A percentile compares a stretch with the other conserved stretches of the same genome.
Conservation (phyloP, 1,140 invertebrate species). For the Scylla paramamosain region DNA sequence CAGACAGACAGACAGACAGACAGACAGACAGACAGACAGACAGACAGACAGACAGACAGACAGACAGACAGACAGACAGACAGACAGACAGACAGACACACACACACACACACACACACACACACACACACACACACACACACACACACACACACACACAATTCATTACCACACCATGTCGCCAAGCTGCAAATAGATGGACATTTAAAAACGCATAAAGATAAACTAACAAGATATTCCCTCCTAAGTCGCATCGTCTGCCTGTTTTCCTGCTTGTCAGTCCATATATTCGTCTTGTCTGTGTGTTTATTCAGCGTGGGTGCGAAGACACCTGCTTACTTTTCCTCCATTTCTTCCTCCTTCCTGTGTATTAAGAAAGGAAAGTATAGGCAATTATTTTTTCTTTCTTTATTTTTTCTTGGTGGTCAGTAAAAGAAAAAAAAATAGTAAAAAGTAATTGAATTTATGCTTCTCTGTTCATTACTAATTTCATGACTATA, state of each 20-base stretch:
- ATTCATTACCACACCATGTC: no score
- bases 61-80: not conserved
- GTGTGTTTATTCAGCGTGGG: not conserved
- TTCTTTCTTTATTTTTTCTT: no score
- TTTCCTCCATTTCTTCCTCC: no score
- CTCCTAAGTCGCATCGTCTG: not conserved
- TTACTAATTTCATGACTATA: no score
- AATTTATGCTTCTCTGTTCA: no score
- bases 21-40: not conserved
- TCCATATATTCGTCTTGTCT: not conserved
- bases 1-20: not conserved
- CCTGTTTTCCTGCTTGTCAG: not conserved
- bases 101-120: conserved; percentile 25
- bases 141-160: not conserved
- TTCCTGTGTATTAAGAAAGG: no score
- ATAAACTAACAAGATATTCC: not conserved
- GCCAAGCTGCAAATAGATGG: no score
- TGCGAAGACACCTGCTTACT: no score
- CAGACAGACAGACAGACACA: not conserved
- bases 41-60: not conserved
- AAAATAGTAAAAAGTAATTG: no score
- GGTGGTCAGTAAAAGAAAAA: no score
- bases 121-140: conserved; percentile 18
- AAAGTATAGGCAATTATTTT: no score
- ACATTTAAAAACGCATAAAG: no score